These are phyloP conservation scores for Pogonomyrmex californicus DNA, from an alignment of 1,140 invertebrate genomes.

Conservation along the genomic window DNA sequence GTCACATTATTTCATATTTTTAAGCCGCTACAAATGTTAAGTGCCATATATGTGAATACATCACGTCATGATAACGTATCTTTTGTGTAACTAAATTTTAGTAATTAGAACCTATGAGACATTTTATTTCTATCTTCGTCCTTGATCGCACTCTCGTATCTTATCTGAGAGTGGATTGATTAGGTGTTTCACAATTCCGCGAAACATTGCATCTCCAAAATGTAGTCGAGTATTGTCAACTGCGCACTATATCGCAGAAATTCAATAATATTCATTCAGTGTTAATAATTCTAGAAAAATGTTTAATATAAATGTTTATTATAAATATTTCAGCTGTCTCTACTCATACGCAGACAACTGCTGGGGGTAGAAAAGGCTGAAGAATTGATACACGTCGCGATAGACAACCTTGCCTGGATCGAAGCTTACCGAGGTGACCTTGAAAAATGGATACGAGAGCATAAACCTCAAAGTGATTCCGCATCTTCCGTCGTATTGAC, in stretches of 20 bases:
- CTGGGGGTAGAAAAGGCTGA: background rate
- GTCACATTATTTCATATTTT: background rate
- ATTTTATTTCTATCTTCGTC: conserved; percentile 19
- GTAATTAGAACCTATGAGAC: conserved; percentile 35
- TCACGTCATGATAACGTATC: conserved; percentile 35
- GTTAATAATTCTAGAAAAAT: background rate
- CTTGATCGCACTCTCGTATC: conserved; percentile 33
- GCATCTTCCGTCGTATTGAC: conserved; percentile 11
- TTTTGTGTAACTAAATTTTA: conserved; percentile 42
- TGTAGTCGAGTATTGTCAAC: background rate
- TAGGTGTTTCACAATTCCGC: conserved; percentile 8
- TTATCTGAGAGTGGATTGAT: conserved; percentile 32
- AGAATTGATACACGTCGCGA: conserved; percentile 45
- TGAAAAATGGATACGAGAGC: conserved; percentile 34
- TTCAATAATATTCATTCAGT: background rate
- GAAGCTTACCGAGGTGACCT: background rate
- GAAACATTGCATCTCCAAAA: background rate
- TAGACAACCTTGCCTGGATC: conserved; percentile 70
- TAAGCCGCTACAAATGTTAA: background rate
- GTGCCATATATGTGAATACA: background rate
- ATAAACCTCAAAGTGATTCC: background rate
- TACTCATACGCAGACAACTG: background rate
- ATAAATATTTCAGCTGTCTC: conserved; percentile 59
- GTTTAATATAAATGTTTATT: background rate
- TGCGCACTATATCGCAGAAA: background rate